Conservation (phyloP, 2,113 vertebrate genomes). For the Python bivittatus region DNA sequence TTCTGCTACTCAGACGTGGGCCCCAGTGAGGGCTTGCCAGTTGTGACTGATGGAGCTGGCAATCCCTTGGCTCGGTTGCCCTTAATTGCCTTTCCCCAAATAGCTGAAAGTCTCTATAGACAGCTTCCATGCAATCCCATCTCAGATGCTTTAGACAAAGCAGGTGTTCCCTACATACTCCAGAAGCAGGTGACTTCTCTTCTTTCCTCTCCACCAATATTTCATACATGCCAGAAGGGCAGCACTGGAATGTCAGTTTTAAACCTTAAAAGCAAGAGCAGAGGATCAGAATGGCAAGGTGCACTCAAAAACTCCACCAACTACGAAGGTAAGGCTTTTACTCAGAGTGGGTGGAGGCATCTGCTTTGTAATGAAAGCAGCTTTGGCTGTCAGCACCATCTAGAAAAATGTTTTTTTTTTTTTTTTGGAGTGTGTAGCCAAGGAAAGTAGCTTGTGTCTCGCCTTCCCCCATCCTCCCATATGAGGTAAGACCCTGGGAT, state of each 20-base stretch:
- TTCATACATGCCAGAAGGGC: slow-evolving; percentile 1
- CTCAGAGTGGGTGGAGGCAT: slow-evolving; percentile 59
- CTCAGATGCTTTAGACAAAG: background rate
- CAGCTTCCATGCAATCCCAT: background rate
- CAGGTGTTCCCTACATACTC: background rate
- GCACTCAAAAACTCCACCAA: slow-evolving; percentile 48
- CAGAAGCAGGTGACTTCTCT: background rate
- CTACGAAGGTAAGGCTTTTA: slow-evolving; percentile 57
- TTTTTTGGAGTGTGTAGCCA: slow-evolving; percentile 50
- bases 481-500: slow-evolving; percentile 79
- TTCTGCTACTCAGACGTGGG: too few relatives aligned
- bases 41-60: too few relatives aligned
- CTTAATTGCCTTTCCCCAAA: too few relatives aligned
- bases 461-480: slow-evolving; percentile 31
- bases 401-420: slow-evolving; percentile 73
- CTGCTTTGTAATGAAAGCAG: slow-evolving; percentile 73
- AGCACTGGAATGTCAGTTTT: background rate
- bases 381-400: slow-evolving; percentile 65
- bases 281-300: slow-evolving; percentile 35
- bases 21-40: too few relatives aligned
- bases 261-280: slow-evolving; percentile 13
- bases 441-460: slow-evolving; percentile 64
- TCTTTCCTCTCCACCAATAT: background rate
- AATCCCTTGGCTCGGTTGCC: too few relatives aligned
- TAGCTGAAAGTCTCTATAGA: too few relatives aligned